phyloP scores from a whole-genome alignment of 2,113 vertebrate species.

The Salminus brasiliensis region DNA sequence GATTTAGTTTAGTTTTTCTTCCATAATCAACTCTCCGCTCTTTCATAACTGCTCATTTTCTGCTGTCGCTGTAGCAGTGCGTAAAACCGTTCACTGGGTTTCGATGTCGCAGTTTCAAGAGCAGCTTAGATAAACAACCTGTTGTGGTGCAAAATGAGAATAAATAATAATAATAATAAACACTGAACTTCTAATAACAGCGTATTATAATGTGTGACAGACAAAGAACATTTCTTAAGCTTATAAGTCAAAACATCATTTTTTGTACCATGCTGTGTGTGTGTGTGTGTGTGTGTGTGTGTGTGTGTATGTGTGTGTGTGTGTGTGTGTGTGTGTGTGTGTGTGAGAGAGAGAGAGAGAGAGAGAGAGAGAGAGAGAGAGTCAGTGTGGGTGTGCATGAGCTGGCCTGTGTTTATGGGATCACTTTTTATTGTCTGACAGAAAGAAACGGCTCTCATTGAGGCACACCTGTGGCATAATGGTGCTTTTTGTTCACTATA shows the following conservation, averaged over 20 bases:
- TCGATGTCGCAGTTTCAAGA: not conserved
- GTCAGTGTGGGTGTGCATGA: constrained; percentile 16
- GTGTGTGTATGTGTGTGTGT: constrained; percentile 3
- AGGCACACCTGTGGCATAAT: constrained; percentile 59
- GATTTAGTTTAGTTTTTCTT: not conserved
- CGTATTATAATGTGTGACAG: no score
- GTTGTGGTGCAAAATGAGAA: not conserved
- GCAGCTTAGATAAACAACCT: not conserved
- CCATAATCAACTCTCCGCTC: constrained; percentile 1
- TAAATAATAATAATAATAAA: no score
- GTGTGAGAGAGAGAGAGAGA: no score
- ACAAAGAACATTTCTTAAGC: no score
- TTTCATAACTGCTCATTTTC: not conserved
- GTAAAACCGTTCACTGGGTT: not conserved
- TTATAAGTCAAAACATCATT: no score
- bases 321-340: not conserved
- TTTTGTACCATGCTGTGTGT: not conserved
- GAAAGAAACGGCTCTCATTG: constrained; percentile 47
- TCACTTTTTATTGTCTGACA: constrained; percentile 51
- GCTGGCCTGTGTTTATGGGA: constrained; percentile 43
- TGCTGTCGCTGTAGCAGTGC: not conserved
- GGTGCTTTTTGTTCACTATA: constrained; percentile 53
- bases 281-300: not conserved
- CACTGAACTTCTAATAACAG: no score
- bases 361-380: no score